A percentile compares a stretch with the other conserved stretches of the same genome.
Evolutionary conservation across 2,113 vertebrate species (phyloP).

Genomic region (Oreochromis niloticus): DNA sequence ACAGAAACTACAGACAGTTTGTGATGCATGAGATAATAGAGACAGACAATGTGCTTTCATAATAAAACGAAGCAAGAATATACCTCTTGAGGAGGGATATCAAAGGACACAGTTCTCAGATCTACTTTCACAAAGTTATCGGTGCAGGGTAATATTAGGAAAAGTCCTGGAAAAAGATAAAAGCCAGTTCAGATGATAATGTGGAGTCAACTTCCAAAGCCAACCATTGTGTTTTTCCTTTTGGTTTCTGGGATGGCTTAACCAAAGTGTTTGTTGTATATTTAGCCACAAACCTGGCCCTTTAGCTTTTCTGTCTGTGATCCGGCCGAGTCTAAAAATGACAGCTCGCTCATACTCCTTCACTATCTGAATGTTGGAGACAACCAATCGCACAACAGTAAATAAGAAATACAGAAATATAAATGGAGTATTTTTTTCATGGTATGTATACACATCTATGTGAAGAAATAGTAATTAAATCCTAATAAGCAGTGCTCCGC

Average conservation of each 20-base stretch:
- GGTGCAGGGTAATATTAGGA: conserved; percentile 89
- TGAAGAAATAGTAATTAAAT: not conserved
- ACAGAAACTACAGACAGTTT: fast-evolving
- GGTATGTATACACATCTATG: not conserved
- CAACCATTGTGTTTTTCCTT: not conserved
- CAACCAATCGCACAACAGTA: not conserved
- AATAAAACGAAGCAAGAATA: not conserved
- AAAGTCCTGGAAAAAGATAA: conserved; percentile 75
- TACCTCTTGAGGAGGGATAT: conserved; percentile 95
- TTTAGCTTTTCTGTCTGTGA: conserved; percentile 79
- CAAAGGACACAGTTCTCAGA: conserved; percentile 89
- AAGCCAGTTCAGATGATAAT: not conserved
- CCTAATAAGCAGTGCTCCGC: not conserved
- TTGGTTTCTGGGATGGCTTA: not conserved
- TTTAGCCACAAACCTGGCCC: conserved; percentile 77
- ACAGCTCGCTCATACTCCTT: conserved; percentile 87
- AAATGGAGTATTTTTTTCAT: not conserved
- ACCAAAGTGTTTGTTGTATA: not conserved
- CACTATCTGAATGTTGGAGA: conserved; percentile 70
- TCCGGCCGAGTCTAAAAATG: conserved; percentile 81
- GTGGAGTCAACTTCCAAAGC: not conserved
- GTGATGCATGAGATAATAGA: not conserved
- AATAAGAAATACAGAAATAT: not conserved
- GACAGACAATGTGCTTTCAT: not conserved
- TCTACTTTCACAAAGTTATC: conserved; percentile 91